Base-by-base conservation (phyloP, 1,140 invertebrate genomes). In the Drosophila ananassae region DNA sequence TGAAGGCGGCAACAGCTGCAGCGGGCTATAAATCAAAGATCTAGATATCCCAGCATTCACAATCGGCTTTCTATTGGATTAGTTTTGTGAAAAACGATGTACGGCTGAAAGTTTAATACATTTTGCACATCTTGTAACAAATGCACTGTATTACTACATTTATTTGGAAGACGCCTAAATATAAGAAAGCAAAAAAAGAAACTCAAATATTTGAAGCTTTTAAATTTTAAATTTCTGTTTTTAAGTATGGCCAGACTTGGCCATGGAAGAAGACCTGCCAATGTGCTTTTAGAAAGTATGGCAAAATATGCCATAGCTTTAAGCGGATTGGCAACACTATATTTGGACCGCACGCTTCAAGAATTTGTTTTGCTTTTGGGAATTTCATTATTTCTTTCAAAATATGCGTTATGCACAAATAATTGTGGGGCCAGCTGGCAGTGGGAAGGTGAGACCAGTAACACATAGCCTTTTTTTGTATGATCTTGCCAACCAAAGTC, bases 381-480 rank as follows among this genome's bases (percentile, higher is more conserved):
- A 24, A 47, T 12, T 2, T 1, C 0, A 6, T 12, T 39, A 62
- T 34, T 44, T n/a, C 10, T 13, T n/a, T 3, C 9, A 13, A 55
- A 94, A 91, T 84, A 98, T 98, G 97, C 94, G 97, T 34, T 99
- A 97, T 85, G 98, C 96, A n/a, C 98, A 99, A 91, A 92, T 99
- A 67, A 96, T 99, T 25, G 96, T 99, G 77, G 98, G 98, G 4
- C 98, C 98, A 13, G 98, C 98, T 2, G 98, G 98, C 2, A 97
- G 97, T 93, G 98, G 98, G 57, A 99, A 98, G 94, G 96, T 97
- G 94, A 55, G 54, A 34, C 1, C 13, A 21, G 7, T 55, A 32
- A 52, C 54, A 7, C 4, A 10, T 3, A 17, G 6, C 2, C 6
- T 1, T 1, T 2, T 1, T 7, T 0, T 30, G 52, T 22, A 8